Percentiles rank a stretch among this genome's conserved stretches.
phyloP scores from a whole-genome alignment of 2,888 invertebrate genomes.

The Pterobdella sp. region DNA sequence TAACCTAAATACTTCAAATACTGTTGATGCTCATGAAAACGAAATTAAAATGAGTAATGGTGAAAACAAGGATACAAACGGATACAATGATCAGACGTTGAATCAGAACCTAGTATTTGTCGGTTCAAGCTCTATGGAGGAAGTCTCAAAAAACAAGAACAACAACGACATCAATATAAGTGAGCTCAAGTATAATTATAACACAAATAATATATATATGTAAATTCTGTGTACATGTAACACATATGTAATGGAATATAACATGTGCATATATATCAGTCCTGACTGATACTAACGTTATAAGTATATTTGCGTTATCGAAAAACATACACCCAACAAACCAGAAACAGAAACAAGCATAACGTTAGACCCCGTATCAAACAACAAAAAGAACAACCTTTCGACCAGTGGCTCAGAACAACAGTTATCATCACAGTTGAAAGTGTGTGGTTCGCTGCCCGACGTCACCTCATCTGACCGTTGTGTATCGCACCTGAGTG shows the following conservation, averaged over 20 bases:
- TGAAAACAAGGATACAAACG: not conserved
- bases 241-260: no score
- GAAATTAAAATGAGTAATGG: not conserved
- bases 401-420: not conserved
- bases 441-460: slow-evolving; percentile 19
- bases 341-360: not conserved
- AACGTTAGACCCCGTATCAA: not conserved
- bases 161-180: not conserved
- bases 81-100: not conserved
- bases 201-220: slow-evolving; percentile 5
- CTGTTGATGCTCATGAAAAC: not conserved
- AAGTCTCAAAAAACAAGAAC: not conserved
- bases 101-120: not conserved
- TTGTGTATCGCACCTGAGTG: slow-evolving; percentile 19
- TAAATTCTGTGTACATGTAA: not conserved
- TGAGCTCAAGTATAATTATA: not conserved
- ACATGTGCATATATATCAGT: not conserved
- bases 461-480: slow-evolving; percentile 8
- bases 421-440: not conserved
- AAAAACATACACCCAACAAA: slow-evolving; percentile 8
- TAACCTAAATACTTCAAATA: not conserved
- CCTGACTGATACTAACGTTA: no score
- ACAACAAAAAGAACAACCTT: not conserved
- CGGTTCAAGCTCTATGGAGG: not conserved
- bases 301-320: no score